Conservation (phyloP, 64 coral and sea anemone genomes). For the Hydrozoanthus tunicans region DNA sequence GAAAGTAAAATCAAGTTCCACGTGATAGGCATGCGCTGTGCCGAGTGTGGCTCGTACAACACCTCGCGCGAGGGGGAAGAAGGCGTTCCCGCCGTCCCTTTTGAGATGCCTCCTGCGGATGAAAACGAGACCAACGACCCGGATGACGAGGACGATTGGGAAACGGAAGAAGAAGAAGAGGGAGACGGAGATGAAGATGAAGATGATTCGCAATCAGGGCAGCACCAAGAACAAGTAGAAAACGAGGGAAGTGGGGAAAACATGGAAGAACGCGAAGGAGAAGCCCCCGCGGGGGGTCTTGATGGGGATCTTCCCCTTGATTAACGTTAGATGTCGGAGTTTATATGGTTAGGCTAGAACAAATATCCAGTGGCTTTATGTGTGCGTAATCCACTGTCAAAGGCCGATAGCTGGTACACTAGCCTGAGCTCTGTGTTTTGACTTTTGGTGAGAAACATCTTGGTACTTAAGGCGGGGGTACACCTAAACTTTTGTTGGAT, state of each 20-base stretch:
- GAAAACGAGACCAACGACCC: constrained; percentile 6
- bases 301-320: constrained; percentile 43
- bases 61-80: constrained; percentile 71
- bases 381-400: too few species aligned
- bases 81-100: constrained; percentile 61
- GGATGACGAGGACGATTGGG: constrained; percentile 14
- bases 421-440: too few species aligned
- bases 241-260: constrained; percentile 16
- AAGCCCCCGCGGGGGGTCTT: not conserved
- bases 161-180: constrained; percentile 22
- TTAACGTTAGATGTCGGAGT: not conserved
- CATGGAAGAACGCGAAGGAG: not conserved
- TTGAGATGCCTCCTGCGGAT: not conserved
- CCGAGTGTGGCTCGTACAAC: constrained; percentile 78
- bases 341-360: too few species aligned
- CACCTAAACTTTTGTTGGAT: too few species aligned
- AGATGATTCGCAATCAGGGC: constrained; percentile 32
- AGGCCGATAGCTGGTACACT: too few species aligned
- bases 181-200: constrained; percentile 32
- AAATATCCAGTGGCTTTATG: too few species aligned
- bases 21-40: constrained; percentile 71
- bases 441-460: too few species aligned
- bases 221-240: constrained; percentile 11
- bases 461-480: too few species aligned
- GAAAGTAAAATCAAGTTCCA: constrained; percentile 88